Conservation (phyloP, 2,113 vertebrate species). For the Heterocephalus glaber region DNA sequence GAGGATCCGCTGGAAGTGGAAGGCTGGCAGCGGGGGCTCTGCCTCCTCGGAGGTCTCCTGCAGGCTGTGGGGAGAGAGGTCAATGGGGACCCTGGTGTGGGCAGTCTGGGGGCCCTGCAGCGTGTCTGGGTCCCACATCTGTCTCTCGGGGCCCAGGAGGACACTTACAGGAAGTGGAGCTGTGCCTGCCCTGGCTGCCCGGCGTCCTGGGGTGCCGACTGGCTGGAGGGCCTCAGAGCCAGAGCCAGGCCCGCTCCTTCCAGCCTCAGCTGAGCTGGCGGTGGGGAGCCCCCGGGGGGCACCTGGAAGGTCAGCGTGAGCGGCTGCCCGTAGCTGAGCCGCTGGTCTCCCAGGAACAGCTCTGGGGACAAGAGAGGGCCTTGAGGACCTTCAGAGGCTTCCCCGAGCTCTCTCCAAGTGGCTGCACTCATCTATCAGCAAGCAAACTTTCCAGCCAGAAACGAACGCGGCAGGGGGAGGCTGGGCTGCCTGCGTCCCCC, state of each 20-base stretch:
- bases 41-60: conserved; percentile 86
- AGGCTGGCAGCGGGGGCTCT: conserved; percentile 80
- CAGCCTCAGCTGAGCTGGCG: conserved; percentile 85
- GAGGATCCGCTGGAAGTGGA: conserved; percentile 91
- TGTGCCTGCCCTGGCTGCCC: conserved; percentile 42
- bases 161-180: conserved; percentile 85
- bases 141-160: neutral
- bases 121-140: neutral
- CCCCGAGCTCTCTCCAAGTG: neutral
- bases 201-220: neutral
- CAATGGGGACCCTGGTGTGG: fast-evolving
- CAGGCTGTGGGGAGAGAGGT: conserved; percentile 84
- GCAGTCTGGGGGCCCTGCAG: neutral
- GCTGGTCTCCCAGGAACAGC: conserved; percentile 90
- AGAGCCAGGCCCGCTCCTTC: conserved; percentile 87
- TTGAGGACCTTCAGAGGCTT: fast-evolving
- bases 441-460: neutral
- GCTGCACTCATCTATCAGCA: neutral
- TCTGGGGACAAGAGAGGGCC: conserved; percentile 79
- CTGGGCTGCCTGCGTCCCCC: neutral
- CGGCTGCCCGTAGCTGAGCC: conserved; percentile 90
- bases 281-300: conserved; percentile 67
- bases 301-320: conserved; percentile 88
- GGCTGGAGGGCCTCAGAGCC: conserved; percentile 71
- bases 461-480: too few species aligned